Evolutionary conservation across 2,797 vertebrate species (phyloP).

Genomic region (Catharus ustulatus): DNA sequence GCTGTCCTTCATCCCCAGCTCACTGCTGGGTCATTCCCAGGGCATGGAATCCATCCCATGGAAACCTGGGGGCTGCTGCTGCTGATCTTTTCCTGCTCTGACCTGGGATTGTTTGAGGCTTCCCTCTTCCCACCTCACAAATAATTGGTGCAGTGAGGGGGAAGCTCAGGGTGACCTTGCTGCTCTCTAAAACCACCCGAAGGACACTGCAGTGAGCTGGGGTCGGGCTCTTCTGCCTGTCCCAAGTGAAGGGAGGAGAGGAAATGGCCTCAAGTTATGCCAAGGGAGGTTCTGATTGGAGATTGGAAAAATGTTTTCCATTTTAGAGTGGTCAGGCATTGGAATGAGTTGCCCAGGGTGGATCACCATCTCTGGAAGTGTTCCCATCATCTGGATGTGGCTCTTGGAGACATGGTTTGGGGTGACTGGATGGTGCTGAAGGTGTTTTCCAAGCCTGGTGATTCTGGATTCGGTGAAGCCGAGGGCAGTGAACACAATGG

Average conservation of each 20-base stretch:
- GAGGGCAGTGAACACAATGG: rapidly evolving
- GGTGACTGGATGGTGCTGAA: background rate
- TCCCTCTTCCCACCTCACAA: background rate
- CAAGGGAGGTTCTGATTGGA: background rate
- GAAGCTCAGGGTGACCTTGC: rapidly evolving
- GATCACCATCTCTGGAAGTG: background rate
- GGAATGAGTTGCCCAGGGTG: background rate
- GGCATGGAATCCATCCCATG: background rate
- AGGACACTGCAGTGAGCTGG: background rate
- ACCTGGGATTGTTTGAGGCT: background rate
- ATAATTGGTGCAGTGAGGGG: background rate
- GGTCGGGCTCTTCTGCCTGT: rapidly evolving
- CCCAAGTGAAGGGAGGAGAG: background rate
- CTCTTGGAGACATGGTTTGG: background rate
- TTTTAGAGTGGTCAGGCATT: background rate
- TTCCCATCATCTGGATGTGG: background rate
- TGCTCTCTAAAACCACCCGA: background rate
- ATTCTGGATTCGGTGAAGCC: background rate
- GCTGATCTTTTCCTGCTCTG: background rate
- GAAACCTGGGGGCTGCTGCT: background rate
- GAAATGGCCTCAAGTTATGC: background rate
- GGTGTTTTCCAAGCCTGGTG: background rate
- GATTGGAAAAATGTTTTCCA: background rate
- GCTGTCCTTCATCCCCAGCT: background rate
- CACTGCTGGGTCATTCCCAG: background rate